A percentile compares a stretch with the other conserved stretches of the same genome.
phyloP scores from a whole-genome alignment of 2,797 vertebrate species.

The Uromys caudimaculatus region DNA sequence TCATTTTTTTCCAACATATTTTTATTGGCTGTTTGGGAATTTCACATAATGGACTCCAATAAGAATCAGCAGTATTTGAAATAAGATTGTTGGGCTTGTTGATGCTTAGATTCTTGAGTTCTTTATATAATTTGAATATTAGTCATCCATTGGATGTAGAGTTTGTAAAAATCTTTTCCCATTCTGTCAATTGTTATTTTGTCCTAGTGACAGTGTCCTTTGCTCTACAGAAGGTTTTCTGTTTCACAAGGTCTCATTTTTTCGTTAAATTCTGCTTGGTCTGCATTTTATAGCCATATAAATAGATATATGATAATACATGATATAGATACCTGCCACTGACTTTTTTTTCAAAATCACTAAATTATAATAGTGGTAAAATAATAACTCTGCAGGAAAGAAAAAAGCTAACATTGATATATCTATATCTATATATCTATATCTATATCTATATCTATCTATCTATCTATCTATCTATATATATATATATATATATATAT shows the following conservation, averaged over 20 bases:
- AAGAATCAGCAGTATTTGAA: not conserved
- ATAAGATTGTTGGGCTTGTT: not conserved
- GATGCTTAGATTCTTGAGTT: not conserved
- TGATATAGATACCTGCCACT: too few relatives aligned
- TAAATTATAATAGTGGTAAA: not conserved
- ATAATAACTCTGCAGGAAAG: not conserved
- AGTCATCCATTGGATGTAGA: not conserved
- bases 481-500: too few relatives aligned
- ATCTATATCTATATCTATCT: too few relatives aligned
- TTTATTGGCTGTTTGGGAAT: not conserved
- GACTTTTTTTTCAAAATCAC: not conserved
- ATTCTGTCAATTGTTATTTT: not conserved
- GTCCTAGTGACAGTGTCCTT: not conserved
- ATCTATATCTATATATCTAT: too few relatives aligned
- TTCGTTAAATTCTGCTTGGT: not conserved
- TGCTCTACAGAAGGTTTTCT: not conserved
- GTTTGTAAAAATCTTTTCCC: not conserved
- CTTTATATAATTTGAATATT: not conserved
- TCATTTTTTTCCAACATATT: too few relatives aligned
- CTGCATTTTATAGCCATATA: not conserved
- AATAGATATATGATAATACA: not conserved
- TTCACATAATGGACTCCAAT: not conserved
- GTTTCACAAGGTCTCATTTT: not conserved
- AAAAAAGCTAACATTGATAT: not conserved
- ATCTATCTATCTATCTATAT: too few relatives aligned